A percentile compares a stretch with the other conserved stretches of the same genome.
Evolutionary conservation across 2,797 vertebrate species (phyloP).

Genomic region (Halcyon badia): DNA sequence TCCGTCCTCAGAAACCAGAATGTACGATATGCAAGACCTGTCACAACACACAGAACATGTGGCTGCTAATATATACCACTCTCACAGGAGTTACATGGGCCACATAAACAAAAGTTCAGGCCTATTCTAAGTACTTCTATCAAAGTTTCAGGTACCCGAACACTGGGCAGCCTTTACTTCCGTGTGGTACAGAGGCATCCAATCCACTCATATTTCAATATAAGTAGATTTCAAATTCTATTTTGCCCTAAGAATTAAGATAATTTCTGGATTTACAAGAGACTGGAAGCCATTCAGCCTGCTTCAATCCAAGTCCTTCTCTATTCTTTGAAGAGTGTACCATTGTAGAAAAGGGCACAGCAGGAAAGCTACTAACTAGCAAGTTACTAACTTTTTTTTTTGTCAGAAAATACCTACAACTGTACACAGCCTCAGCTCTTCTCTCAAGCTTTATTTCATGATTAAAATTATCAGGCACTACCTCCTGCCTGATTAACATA

Average conservation of each 20-base stretch:
- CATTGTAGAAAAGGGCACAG: background rate
- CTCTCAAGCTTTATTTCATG: background rate
- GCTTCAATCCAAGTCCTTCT: background rate
- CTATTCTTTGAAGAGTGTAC: background rate
- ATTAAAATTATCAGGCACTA: background rate
- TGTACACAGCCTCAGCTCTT: background rate
- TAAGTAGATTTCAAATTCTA: background rate
- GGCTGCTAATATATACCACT: background rate
- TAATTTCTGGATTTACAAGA: background rate
- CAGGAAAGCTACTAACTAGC: background rate
- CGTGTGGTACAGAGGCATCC: background rate
- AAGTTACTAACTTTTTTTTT: background rate
- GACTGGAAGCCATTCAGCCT: background rate
- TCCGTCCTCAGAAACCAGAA: background rate
- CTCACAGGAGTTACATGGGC: background rate
- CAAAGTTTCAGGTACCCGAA: background rate
- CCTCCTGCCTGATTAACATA: background rate
- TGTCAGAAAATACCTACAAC: background rate
- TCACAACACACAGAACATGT: background rate
- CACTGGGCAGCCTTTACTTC: background rate
- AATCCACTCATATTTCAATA: background rate
- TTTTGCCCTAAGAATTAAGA: background rate
- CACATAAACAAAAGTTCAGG: background rate
- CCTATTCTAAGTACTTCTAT: background rate
- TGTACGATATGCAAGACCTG: rapidly evolving